phyloP scores from a whole-genome alignment of 2,797 vertebrate species.

The Anguilla anguilla region DNA sequence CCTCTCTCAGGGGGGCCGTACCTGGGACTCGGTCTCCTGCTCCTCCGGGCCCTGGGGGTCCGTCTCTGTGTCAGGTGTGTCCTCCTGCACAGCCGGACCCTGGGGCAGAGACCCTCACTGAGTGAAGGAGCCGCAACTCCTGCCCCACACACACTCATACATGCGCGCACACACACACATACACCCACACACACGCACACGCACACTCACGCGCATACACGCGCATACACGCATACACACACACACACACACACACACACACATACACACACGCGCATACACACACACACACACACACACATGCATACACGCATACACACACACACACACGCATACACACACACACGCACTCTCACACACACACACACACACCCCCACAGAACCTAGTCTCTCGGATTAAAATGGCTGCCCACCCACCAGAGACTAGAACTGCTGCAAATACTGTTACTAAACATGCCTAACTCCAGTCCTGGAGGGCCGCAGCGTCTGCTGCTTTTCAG shows the following conservation, averaged over 20 bases:
- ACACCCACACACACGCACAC: too few species aligned
- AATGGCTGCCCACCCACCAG: not conserved
- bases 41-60: conserved; percentile 49
- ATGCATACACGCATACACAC: too few species aligned
- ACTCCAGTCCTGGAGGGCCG: too few species aligned
- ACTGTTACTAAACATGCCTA: not conserved
- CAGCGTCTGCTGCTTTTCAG: not conserved
- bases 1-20: conserved; percentile 29
- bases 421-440: not conserved
- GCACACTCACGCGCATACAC: too few species aligned
- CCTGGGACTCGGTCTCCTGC: conserved; percentile 53
- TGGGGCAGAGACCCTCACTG: conserved; percentile 44
- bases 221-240: too few species aligned
- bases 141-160: conserved; percentile 20
- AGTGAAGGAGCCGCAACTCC: not conserved
- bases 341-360: too few species aligned
- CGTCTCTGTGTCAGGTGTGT: conserved; percentile 41
- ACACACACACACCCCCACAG: not conserved
- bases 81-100: conserved; percentile 45
- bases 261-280: conserved; percentile 6
- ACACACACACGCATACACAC: too few species aligned
- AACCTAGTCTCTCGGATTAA: not conserved
- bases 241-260: not conserved
- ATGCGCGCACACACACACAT: too few species aligned
- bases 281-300: too few species aligned